Evolutionary conservation across 2,888 invertebrate species (phyloP), one percentile per base, ranked within the genome.

Genomic region (Drosophila seclusa): DNA sequence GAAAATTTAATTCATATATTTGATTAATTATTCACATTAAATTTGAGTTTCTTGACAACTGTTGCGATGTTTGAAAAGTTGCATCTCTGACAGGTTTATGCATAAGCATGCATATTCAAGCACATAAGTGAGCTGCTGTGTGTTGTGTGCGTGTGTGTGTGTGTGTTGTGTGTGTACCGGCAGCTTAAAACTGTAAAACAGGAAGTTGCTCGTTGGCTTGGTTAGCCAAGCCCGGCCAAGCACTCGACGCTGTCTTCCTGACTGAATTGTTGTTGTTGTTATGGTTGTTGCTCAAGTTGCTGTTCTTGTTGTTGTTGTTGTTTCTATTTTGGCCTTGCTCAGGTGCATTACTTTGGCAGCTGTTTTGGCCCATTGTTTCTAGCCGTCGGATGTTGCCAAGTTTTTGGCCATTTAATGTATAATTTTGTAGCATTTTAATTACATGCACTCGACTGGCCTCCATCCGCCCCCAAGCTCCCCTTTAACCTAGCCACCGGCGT

Each of bases 121-220:
- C 29, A 58, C 36, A 36, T 38, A 32, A 18, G 42, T 34, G 34
- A 42, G 57, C 45, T 4, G 45, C 45, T 60, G 49, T 55, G 67
- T 67, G 57, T 59, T 60, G 48, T 42, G 32, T 61, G 59, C 45
- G 57, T 67, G 72, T 64, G 65, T 52, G 36, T 71, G 61, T 67
- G 77, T 73, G 65, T 66, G 55, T 60, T 73, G 68, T 66, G 59
- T 68, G 58, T 73, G 66, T 66, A 75, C 52, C 68, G 76, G 73
- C 61, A 80, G 88, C 80, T 85, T 89, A 82, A 87, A 84, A 81
- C 73, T 87, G 79, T 81, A 73, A 80, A 89, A 81, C 90, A 86
- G 86, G 86, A 86, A 90, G 90, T 89, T 86, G 83, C 88, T 90
- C 78, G 86, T 86, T 86, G 90, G 86, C 90, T 87, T 86, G 86